Percentiles rank a stretch among this genome's conserved stretches.
Conservation (phyloP, 2,797 vertebrate species). For the Artibeus lituratus region DNA sequence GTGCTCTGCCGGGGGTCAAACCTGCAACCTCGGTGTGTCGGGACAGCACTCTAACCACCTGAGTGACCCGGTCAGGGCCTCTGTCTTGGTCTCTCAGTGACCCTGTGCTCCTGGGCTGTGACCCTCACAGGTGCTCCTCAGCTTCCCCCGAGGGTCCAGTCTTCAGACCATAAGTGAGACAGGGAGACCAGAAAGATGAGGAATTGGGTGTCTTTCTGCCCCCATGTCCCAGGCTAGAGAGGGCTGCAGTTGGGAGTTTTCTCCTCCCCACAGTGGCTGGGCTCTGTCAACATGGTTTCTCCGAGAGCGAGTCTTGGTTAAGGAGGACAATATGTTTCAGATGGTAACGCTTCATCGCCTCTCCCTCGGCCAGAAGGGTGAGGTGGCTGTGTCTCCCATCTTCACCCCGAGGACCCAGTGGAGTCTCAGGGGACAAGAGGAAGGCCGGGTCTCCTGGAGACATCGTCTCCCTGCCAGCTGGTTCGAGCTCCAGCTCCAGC, state of each 20-base stretch:
- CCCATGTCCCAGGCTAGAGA: not conserved
- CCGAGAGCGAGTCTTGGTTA: not conserved
- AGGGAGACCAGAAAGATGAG: not conserved
- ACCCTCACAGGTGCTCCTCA: not conserved
- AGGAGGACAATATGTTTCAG: not conserved
- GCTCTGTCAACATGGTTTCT: not conserved
- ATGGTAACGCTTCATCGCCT: no score
- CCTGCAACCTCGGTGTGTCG: not conserved
- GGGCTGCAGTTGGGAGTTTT: not conserved
- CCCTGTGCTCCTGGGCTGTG: no score
- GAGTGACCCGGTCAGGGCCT: not conserved
- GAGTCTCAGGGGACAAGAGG: not conserved
- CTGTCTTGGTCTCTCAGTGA: no score
- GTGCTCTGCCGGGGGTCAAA: not conserved
- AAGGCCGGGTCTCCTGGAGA: not conserved
- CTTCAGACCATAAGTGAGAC: not conserved
- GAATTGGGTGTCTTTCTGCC: not conserved
- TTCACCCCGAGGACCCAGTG: not conserved
- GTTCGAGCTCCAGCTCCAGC: no score
- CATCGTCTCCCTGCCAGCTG: not conserved
- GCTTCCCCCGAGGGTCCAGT: not conserved
- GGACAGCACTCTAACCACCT: not conserved
- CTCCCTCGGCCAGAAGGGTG: not conserved
- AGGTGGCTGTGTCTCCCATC: not conserved
- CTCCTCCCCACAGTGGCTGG: not conserved